Evolutionary conservation across 1,140 invertebrate species (phyloP).

Genomic region (Brachionus rubens): DNA sequence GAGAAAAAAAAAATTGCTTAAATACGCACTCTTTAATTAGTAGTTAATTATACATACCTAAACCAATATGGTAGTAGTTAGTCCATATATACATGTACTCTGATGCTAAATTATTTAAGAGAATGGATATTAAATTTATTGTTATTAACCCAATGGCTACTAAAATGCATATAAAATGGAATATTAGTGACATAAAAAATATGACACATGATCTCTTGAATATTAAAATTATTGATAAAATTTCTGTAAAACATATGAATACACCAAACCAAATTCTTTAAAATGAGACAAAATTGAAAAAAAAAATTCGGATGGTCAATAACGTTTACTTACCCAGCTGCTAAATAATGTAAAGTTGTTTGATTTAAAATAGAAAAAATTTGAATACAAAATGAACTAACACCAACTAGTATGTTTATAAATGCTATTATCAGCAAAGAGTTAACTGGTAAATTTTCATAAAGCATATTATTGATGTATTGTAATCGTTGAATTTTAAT

Average conservation of each 20-base stretch:
- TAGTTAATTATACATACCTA: neutral
- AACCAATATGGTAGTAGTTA: neutral
- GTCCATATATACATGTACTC: neutral
- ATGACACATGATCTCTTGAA: neutral
- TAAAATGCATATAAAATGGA: neutral
- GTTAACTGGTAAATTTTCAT: neutral
- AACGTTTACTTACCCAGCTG: neutral
- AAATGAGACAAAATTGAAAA: neutral
- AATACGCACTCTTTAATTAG: no score
- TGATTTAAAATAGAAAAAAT: neutral
- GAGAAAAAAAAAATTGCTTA: no score
- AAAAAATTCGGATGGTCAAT: no score
- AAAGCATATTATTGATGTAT: neutral
- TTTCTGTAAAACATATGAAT: neutral
- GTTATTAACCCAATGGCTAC: neutral
- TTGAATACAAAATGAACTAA: neutral
- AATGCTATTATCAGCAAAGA: neutral
- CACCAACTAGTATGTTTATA: neutral
- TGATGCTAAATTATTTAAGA: neutral
- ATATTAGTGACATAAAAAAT: constrained; percentile 10
- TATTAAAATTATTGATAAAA: neutral
- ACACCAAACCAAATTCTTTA: constrained; percentile 7
- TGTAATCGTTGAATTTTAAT: neutral
- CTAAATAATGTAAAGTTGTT: neutral
- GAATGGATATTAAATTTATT: neutral